Evolutionary conservation across 2,888 invertebrate species (phyloP), one percentile per base, ranked within the genome.

Genomic region (Drosophila stalkeri): DNA sequence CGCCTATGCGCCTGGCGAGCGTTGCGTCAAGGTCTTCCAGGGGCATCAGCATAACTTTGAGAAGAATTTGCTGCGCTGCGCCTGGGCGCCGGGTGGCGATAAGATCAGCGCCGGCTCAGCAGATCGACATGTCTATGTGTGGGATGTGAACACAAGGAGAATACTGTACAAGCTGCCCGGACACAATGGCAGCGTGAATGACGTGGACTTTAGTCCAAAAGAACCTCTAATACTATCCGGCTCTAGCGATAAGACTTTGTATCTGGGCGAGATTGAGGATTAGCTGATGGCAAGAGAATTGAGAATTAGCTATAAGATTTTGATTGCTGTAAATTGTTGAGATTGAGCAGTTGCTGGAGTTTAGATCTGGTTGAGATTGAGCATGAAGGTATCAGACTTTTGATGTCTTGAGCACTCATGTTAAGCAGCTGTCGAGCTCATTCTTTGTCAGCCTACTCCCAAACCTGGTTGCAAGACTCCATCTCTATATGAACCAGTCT

Each of bases 1-100:
- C 33, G 98, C 99, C 0, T 99, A 97, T 94, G 98, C 98, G 2
- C 97, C 98, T 0, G 95, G 96, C 44, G 98, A 99, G 91, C 95
- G 99, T 77, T 99, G 99, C 93, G 97, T 98, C 0, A 98, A 98
- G 93, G 95, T 98, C 44, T 95, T 98, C 79, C 95, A 96, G 14
- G 98, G 99, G 0, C 99, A 99, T 94, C 98, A 98, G 89, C 99
- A 99, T 93, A 99, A 98, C 94, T 99, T 99, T 93, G 99, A 99
- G 94, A 98, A 98, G 93, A 99, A 99, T 94, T 94, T 99, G 68
- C 93, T 99, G 65, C 94, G 97, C 20, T 99, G 99, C 92, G 95
- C 97, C 1, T 99, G 99, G 99, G 96, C 99, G 2, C 95, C 96
- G 0, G 98, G 99, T 93, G 98, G 99, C 2, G 96, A 96, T 64